Base-by-base conservation (phyloP, 1,140 invertebrate genomes). In the silkworm (Bombyx mori) region DNA sequence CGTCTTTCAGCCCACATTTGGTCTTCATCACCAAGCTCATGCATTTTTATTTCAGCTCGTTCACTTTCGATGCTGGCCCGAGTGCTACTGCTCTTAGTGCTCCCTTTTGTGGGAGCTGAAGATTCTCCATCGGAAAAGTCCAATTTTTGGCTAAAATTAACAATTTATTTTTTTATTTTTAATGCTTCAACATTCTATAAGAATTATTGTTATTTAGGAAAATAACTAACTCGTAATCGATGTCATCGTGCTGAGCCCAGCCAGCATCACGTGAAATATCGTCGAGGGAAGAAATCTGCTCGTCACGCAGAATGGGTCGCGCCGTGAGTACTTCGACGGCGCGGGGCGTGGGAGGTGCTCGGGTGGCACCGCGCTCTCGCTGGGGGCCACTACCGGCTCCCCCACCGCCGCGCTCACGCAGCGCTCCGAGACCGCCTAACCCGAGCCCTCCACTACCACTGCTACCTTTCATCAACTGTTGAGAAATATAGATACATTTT, bases 81-180 rank as follows among this genome's bases (percentile, higher is more conserved):
- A 69, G 77, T 83, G 72, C 71, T 78, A 18, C 12, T 18, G 48
- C 73, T 78, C 70, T 77, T 81, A 60, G 66, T 74, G 64, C 53
- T 77, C 52, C 71, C 66, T 60, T 83, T 86, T 44, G 66, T 74
- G 44, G 75, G 79, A 47, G 77, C 71, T 18, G 91, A 90, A 7
- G 86, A 76, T 84, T 98, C 97, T 68, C 97, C 96, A 88, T 98
- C 96, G 77, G 96, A 97, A 84, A 98, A 98, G 60, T 94, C 93
- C 63, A 98, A 88, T 88, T 97, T 97, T 89, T 97, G 95, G 89
- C 92, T 93, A 87, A 57, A 88, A 89, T 68, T 18, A 61, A 69
- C 68, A 60, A 71, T 62, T 60, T 60, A 61, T 43, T 46, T 51
- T 49, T 58, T 56, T 53, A n/a, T 6, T 55, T 43, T 50, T 47